Evolutionary conservation across 2,113 vertebrate species (phyloP), one percentile per base, ranked within the genome.

Genomic region (Vireo altiloquus): DNA sequence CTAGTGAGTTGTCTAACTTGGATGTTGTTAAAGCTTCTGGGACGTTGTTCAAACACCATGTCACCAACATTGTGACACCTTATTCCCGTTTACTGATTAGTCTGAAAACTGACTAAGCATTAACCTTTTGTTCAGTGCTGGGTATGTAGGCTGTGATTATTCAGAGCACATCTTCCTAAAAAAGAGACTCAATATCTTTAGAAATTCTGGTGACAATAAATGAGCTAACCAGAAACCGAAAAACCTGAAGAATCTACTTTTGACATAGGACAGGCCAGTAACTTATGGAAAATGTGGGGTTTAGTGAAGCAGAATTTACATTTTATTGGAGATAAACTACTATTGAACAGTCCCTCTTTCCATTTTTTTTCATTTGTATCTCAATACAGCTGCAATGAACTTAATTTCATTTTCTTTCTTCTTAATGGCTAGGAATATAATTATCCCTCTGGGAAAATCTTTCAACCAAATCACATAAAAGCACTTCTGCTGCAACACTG

Each of bases 391-490:
- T 82, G 47, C 35, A 70, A 61, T 63, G 24, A 84, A 65, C 75
- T 86, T 74, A 49, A 83, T 84, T 93, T 80, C 0, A 4, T 79
- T 94, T 85, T 84, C 64, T 82, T 96, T 95, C 56, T 82, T 92
- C 44, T 83, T 91, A 92, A 75, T 87, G 54, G 18, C 33, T 70
- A 76, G 54, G 42, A 77, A 80, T 93, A 74, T 60, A 65, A 87
- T 92, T 95, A 89, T 53, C 42, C 83, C 66, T 87, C 66, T 80
- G 95, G 87, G 75, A 63, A 91, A 91, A 94, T 21, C 83, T 91
- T 94, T 95, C 81, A 94, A 77, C 31, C 35, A 89, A 94, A 72
- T 66, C 15, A 25, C 61, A 80, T 75, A 86, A 93, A 92, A 92
- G 35, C 69, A 78, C 69, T 96, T 75, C 56, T 83, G 68, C 56